phyloP scores from a whole-genome alignment of 2,888 invertebrate genomes.

The Acanthosoma haemorrhoidale region DNA sequence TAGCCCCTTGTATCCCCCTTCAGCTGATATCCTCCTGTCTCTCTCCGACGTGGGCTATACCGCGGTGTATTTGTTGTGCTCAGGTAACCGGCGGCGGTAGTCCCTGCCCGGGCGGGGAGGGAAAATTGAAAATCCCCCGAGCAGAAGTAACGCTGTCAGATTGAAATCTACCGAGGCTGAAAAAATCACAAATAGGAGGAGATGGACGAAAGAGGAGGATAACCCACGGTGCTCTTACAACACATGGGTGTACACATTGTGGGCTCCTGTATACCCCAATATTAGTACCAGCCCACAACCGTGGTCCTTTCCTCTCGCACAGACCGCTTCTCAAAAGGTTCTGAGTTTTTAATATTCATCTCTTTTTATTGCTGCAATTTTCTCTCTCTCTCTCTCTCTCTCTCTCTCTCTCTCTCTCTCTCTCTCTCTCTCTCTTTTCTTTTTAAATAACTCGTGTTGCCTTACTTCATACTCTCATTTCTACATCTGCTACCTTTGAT shows the following conservation, averaged over 20 bases:
- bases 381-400: neutral
- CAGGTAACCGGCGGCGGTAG: too few species aligned
- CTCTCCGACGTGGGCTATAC: neutral
- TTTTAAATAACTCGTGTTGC: neutral
- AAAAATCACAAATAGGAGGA: constrained; percentile 23
- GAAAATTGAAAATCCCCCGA: constrained; percentile 12
- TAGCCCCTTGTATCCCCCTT: too few species aligned
- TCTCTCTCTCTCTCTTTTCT: neutral
- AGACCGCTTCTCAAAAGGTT: neutral
- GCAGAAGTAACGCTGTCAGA: constrained; percentile 22
- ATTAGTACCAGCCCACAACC: neutral
- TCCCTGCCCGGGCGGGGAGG: neutral
- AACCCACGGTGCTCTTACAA: neutral
- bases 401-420: neutral
- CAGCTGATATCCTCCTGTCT: too few species aligned
- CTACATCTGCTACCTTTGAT: neutral
- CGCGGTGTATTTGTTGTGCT: neutral
- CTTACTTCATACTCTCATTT: neutral
- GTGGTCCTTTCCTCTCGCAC: too few species aligned
- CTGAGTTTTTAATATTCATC: constrained; percentile 7
- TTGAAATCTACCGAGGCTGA: constrained; percentile 13
- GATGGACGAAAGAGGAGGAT: neutral
- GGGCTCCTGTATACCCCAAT: neutral
- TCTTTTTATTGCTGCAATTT: neutral
- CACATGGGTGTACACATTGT: neutral